phyloP scores from a whole-genome alignment of 2,888 invertebrate species.

The Eupithecia exiguata region DNA sequence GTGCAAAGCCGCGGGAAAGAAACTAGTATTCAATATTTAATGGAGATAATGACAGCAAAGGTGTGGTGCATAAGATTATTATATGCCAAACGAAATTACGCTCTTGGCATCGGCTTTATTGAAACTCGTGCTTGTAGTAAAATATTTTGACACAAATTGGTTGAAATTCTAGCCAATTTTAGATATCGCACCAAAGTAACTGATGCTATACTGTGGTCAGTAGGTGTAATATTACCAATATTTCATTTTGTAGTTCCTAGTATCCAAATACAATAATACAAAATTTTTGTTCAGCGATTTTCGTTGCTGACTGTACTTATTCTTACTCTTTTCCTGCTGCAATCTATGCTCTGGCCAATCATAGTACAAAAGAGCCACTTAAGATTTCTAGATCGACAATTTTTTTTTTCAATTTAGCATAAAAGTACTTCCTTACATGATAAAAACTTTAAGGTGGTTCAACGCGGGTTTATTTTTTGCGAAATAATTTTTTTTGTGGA shows the following conservation, averaged over 20 bases:
- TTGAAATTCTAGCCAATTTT: conserved; percentile 19
- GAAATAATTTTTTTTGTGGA: too few relatives aligned
- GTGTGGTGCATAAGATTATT: background rate
- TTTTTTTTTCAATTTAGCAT: too few relatives aligned
- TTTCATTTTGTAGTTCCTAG: too few relatives aligned
- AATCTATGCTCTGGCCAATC: background rate
- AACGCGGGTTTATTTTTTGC: too few relatives aligned
- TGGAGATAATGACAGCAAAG: background rate
- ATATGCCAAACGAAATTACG: conserved; percentile 33
- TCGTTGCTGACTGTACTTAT: too few relatives aligned
- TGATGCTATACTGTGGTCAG: too few relatives aligned
- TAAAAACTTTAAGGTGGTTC: conserved; percentile 32
- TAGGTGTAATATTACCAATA: too few relatives aligned
- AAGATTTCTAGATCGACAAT: background rate
- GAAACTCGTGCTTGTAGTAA: conserved; percentile 19
- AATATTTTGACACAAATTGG: conserved; percentile 26
- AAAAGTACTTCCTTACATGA: background rate
- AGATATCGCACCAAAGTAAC: background rate
- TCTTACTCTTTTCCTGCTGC: too few relatives aligned
- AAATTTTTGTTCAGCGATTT: too few relatives aligned
- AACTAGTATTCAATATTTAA: background rate
- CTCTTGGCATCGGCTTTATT: conserved; percentile 29
- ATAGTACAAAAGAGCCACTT: background rate
- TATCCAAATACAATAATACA: too few relatives aligned
- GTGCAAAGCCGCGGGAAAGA: too few relatives aligned